Evolutionary conservation across 1,140 invertebrate species (phyloP), one percentile per base, ranked within the genome.

Genomic region (Mizuhopecten yessoensis): DNA sequence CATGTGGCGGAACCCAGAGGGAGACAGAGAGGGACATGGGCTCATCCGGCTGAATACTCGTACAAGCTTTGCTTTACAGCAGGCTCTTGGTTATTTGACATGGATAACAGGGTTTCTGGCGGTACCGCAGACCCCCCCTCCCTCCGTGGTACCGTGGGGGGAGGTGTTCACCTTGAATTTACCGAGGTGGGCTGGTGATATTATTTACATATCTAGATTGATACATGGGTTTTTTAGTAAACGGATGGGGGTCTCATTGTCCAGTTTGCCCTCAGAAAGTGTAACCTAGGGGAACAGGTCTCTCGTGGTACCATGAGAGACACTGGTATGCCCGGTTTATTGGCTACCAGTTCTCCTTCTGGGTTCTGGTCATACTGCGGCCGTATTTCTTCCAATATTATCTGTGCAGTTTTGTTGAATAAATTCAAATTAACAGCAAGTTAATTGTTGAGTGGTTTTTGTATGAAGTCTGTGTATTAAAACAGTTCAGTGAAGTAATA

Each of bases 31-130:
- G 20, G 45, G 45, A 49, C 45, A 49, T 49, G 45, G 45, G 45
- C 45, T 49, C 45, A 20, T 49, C 45, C 45, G 45, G 45, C n/a
- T 75, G 17, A 75, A n/a, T 75, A 75, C 23, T 75, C 57, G 29
- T 75, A 75, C 57, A 23, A 75, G 57, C 57, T 75, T 75, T 75
- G 57, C 57, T 75, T n/a, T 29, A 75, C 57, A 75, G 57, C 57
- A 75, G n/a, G 57, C 45, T 49, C 10, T 75, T 75, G 57, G 57
- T 75, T 75, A 75, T 75, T 29, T 75, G 57, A 29, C 23, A 75
- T 75, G n/a, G 29, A 75, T 2, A 75, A 75, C 29, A 17, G 57
- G n/a, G 23, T 29, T 75, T 75, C n/a, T 75, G 57, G 5, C 57
- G 57, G 23, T 75, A 75, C 57, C 57, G 57, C 57, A 75, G 57